phyloP scores from a whole-genome alignment of 2,888 invertebrate genomes.

The Cyrtodaria siliqua region DNA sequence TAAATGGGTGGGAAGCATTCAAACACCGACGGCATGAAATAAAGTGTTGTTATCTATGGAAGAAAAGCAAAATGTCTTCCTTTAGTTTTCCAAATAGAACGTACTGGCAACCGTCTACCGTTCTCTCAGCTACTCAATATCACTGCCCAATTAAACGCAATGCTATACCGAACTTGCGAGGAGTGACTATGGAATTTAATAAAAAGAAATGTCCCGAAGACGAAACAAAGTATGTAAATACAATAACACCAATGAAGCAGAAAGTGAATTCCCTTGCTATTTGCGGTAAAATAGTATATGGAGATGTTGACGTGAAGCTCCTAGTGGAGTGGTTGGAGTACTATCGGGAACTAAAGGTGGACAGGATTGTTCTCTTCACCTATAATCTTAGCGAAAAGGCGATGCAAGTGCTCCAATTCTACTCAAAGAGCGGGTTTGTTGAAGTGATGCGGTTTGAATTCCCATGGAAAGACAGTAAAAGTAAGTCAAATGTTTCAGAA shows the following conservation, averaged over 20 bases:
- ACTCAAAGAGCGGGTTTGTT: conserved; percentile 33
- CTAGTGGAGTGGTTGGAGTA: conserved; percentile 55
- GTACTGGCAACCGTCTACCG: conserved; percentile 10
- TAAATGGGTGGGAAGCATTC: conserved; percentile 39
- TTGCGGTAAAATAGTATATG: conserved; percentile 52
- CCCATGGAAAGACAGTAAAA: conserved; percentile 40
- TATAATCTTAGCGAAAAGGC: conserved; percentile 29
- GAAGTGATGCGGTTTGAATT: conserved; percentile 40
- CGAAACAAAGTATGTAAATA: conserved; percentile 12
- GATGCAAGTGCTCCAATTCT: conserved; percentile 25
- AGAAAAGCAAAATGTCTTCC: conserved; percentile 5
- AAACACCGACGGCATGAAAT: conserved; percentile 10
- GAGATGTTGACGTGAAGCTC: conserved; percentile 31
- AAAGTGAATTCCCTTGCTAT: conserved; percentile 32
- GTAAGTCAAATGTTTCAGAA: conserved; percentile 19
- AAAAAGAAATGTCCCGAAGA: conserved; percentile 24
- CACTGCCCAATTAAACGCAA: conserved; percentile 36
- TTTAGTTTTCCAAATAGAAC: background rate
- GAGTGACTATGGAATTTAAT: conserved; percentile 28
- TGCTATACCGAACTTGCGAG: conserved; percentile 13
- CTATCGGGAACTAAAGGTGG: conserved; percentile 47
- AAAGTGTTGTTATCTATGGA: conserved; percentile 43
- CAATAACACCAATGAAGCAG: conserved; percentile 11
- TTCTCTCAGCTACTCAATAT: conserved; percentile 37
- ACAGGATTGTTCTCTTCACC: conserved; percentile 41